A percentile compares a stretch with the other conserved stretches of the same genome.
phyloP scores from a whole-genome alignment of 1,140 invertebrate genomes.

The Aphelinus atriplicis region DNA sequence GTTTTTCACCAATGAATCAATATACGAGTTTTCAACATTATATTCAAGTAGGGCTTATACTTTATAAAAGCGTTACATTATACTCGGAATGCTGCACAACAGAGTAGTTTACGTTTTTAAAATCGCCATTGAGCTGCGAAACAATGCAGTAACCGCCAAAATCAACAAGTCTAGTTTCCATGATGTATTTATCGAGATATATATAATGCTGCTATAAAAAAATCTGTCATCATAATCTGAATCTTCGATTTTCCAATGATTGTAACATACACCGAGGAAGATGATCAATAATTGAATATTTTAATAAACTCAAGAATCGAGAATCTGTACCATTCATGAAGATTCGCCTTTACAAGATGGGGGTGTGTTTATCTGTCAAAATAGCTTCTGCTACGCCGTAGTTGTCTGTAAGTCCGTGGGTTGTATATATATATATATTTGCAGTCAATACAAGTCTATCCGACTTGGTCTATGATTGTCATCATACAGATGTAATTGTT shows the following conservation, averaged over 20 bases:
- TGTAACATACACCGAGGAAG: no score
- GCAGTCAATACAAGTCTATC: not conserved
- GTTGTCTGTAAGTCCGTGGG: not conserved
- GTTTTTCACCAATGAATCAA: not conserved
- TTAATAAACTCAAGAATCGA: no score
- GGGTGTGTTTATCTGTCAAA: slow-evolving; percentile 25
- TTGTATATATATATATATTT: not conserved
- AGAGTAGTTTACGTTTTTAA: slow-evolving; percentile 25
- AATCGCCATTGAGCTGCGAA: slow-evolving; percentile 30
- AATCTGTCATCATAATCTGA: no score
- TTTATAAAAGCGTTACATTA: no score
- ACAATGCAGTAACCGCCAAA: slow-evolving; percentile 35
- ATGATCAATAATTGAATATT: no score
- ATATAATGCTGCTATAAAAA: not conserved
- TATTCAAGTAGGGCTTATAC: no score
- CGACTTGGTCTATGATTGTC: not conserved
- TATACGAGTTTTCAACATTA: not conserved
- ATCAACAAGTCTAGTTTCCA: slow-evolving; percentile 19
- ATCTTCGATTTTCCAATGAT: no score
- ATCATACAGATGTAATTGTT: not conserved
- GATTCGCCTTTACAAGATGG: not conserved
- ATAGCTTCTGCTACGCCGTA: slow-evolving; percentile 22
- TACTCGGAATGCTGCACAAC: no score
- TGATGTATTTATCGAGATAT: not conserved
- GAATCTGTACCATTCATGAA: not conserved